Base-by-base conservation (phyloP, 1,140 invertebrate genomes). In the Dreissena rostriformis region DNA sequence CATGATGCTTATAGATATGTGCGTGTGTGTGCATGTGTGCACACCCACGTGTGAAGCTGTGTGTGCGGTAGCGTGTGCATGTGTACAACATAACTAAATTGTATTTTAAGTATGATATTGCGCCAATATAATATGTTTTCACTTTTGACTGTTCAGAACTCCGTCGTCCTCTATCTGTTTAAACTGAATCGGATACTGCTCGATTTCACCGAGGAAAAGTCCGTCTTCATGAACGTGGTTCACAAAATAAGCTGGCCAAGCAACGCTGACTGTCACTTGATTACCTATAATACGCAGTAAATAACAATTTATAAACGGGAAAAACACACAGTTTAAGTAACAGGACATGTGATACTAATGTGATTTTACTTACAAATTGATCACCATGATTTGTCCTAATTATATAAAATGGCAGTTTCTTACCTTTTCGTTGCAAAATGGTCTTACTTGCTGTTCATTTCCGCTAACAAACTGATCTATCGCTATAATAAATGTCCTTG, bases 181-280 rank as follows among this genome's bases (percentile, higher is more conserved):
- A 61, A 83, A 83, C 24, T 83, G 81, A 11, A 70, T 83, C 24
- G 81, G 81, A 29, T 83, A 83, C 7, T 17, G 10, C 26, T 29
- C 10, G 19, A 83, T 72, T 52, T 28, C 15, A n/a, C 57, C 67
- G 11, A 83, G 72, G 14, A 83, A 22, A 19, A 55, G 66, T 8
- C 65, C 52, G 15, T 75, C 73, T 68, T 68, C 72, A 49, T 68
- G 63, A 17, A 83, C 61, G 19, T 53, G 67, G 24, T 83, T 83
- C 7, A 55, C 24, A 39, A 83, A 83, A 76, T 83, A 65, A 14
- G 55, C 71, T 22, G 11, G 4, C 81, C 81, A 83, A 1, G 10
- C 14, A 1, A 81, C 67, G 15, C 61, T 57, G 15, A 81, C 66
- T 24, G 6, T 67, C 17, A 68, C 66, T 19, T 22, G 6, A 19